A percentile compares a stretch with the other conserved stretches of the same genome.
These are phyloP conservation scores for Otocyon megalotis DNA, from an alignment of 2,113 vertebrate species.

Conservation along the genomic window DNA sequence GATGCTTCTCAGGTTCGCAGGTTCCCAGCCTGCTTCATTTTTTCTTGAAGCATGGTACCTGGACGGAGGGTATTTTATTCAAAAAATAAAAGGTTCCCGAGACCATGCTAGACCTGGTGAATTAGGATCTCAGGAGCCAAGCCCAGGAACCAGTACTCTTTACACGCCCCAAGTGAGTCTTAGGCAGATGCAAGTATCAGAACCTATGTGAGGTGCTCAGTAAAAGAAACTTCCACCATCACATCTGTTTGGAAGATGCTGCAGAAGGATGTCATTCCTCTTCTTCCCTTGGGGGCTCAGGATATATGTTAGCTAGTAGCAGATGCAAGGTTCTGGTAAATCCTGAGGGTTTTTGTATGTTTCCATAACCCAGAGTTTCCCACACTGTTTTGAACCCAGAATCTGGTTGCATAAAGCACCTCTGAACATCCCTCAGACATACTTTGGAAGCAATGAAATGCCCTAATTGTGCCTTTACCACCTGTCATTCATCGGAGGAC, in stretches of 20 bases:
- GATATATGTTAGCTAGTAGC: too few relatives aligned
- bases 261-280: fast-evolving
- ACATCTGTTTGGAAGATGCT: not conserved
- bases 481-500: too few relatives aligned
- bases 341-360: not conserved
- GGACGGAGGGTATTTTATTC: not conserved
- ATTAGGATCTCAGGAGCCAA: not conserved
- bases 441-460: not conserved
- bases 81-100: not conserved
- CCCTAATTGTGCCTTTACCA: not conserved
- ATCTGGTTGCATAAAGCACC: not conserved
- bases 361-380: not conserved
- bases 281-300: not conserved
- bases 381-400: not conserved
- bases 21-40: not conserved
- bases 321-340: not conserved
- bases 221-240: not conserved
- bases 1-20: not conserved
- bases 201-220: not conserved
- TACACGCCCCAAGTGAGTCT: not conserved
- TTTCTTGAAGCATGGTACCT: not conserved
- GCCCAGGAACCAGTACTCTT: not conserved
- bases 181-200: not conserved
- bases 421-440: not conserved
- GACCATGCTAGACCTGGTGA: not conserved